Base-by-base conservation (phyloP, 1,140 invertebrate species). In the Pemphigus obesinymphae region DNA sequence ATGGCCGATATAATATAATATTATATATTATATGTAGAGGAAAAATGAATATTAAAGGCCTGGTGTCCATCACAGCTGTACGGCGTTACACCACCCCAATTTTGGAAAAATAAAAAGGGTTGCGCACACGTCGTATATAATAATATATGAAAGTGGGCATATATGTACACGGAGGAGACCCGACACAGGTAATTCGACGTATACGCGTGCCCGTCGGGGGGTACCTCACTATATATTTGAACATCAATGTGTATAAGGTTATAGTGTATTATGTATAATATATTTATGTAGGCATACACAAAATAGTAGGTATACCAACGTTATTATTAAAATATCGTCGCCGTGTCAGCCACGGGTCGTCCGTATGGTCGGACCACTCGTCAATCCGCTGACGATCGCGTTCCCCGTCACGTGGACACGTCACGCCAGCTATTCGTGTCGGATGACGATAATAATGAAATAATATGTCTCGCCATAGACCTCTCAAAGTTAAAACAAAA, bases 21-120 rank as follows among this genome's bases (percentile, higher is more conserved):
- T 45, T 29, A 10, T 11, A 7, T 72, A 31, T 45, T 15, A 2
- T 48, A 50, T 26, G 15, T 15, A 70, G 26, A 13, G 76, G 76
- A 80, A 80, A 80, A 80, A 80, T 80, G 76, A 80, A 80, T 80
- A 80, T 78, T 78, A 55, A 53, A 80, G 20, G 76, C 76, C 76
- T 80, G 76, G 76, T 80, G 76, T 80, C 76, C 76, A 55, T 80
- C 76, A 80, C 76, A 80, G 76, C 76, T 80, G 76, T 80, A 55
- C 37, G 55, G 23, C 75, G 76, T 20, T 63, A 61, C 13, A 80
- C 76, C n/a, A 55, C 76, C 76, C 76, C 76, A 58, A 61, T 80
- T 61, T 80, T n/a, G 7, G 76, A 40, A 61, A 80, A 73, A 48
- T 50, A 73, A 50, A 80, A 80, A 80, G 76, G 76, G 76, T 80